A percentile compares a stretch with the other conserved stretches of the same genome.
Conservation (phyloP, 2,888 invertebrate species). For the Thysanoteuthis rhombus region DNA sequence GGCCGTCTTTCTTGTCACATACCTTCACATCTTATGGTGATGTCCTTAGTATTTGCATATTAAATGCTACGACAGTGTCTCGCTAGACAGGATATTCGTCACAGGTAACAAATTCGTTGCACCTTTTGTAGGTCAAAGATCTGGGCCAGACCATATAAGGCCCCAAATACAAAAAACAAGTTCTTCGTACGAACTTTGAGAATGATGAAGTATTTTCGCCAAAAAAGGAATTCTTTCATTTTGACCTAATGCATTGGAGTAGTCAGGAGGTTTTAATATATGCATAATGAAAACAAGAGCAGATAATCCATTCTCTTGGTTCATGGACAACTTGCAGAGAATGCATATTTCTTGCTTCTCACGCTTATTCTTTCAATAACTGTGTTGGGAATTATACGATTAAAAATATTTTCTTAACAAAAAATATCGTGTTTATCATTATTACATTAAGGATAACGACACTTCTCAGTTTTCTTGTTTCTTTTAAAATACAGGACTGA, state of each 20-base stretch:
- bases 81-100: conserved; percentile 12
- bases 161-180: background rate
- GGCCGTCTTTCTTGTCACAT: background rate
- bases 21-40: background rate
- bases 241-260: background rate
- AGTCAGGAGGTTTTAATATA: background rate
- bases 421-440: background rate
- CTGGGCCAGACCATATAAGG: conserved; percentile 12
- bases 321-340: background rate
- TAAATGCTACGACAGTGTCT: background rate
- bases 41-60: conserved; percentile 12
- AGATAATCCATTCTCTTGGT: background rate
- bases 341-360: background rate
- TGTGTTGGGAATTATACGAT: background rate
- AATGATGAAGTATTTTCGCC: background rate
- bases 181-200: background rate
- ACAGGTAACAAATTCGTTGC: background rate
- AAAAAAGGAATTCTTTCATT: conserved; percentile 12
- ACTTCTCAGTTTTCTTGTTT: no score
- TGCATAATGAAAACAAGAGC: background rate
- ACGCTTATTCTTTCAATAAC: background rate
- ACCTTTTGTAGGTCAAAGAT: background rate
- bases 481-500: no score
- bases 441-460: background rate
- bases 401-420: background rate